Evolutionary conservation across 92 coral and sea anemone genomes (phyloP).

Genomic region (Anthopleura xanthogrammica): DNA sequence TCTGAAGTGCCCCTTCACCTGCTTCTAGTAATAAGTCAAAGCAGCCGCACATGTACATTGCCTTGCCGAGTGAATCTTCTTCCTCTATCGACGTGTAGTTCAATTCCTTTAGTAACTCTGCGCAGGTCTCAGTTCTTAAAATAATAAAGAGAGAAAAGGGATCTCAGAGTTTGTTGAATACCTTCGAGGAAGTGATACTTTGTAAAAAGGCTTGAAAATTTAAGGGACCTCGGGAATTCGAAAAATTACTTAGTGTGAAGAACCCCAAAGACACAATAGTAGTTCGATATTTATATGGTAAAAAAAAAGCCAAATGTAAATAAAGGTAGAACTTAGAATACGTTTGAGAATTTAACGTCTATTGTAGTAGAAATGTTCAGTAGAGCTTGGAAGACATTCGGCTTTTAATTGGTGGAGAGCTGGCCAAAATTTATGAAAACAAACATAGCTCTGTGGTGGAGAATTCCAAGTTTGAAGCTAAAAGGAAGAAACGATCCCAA

Average conservation of each 20-base stretch:
- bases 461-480: too few relatives aligned
- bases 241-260: too few relatives aligned
- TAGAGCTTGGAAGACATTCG: too few relatives aligned
- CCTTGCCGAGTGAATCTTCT: conserved; percentile 82
- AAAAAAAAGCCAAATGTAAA: background rate
- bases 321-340: background rate
- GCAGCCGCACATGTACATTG: conserved; percentile 86
- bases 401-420: background rate
- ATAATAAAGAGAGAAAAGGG: background rate
- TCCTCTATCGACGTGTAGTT: conserved; percentile 71
- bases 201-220: background rate
- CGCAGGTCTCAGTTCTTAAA: conserved; percentile 67
- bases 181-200: background rate
- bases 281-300: background rate
- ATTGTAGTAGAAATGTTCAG: too few relatives aligned
- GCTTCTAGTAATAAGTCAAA: conserved; percentile 89
- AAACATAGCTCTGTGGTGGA: background rate
- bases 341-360: too few relatives aligned
- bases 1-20: conserved; percentile 26
- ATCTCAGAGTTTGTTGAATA: background rate
- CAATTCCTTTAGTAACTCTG: conserved; percentile 78
- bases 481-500: too few relatives aligned
- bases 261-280: too few relatives aligned
- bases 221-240: background rate
- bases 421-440: background rate